Evolutionary conservation across 2,888 invertebrate species (phyloP).

Genomic region (Xiphydria camelus): DNA sequence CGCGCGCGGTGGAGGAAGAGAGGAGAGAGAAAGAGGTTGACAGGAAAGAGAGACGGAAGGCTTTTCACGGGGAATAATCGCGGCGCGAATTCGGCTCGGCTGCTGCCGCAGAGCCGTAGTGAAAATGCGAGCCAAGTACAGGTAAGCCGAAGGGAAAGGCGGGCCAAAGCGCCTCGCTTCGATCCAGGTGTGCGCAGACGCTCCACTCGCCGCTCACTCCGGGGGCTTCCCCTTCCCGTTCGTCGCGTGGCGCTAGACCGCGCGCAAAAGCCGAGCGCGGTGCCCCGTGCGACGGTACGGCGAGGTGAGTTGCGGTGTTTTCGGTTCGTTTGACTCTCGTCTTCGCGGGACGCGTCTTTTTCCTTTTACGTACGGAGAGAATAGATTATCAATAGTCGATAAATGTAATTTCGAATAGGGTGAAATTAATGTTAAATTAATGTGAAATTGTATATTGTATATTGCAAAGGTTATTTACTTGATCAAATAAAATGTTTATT

Average conservation of each 20-base stretch:
- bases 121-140: constrained; percentile 32
- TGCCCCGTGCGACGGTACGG: too few relatives aligned
- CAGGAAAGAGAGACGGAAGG: constrained; percentile 1
- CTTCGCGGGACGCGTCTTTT: too few relatives aligned
- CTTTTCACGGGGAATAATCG: constrained; percentile 1
- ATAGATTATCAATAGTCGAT: too few relatives aligned
- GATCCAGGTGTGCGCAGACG: constrained; percentile 48
- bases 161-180: constrained; percentile 26
- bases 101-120: constrained; percentile 17
- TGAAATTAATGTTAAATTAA: too few relatives aligned
- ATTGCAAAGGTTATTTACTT: too few relatives aligned
- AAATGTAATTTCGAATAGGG: too few relatives aligned
- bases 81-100: constrained; percentile 18
- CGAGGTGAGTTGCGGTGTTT: too few relatives aligned
- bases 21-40: constrained; percentile 4
- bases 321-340: too few relatives aligned
- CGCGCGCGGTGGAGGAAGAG: constrained; percentile 13
- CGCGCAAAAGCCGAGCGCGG: neutral
- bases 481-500: too few relatives aligned
- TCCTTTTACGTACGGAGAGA: too few relatives aligned
- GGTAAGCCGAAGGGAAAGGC: constrained; percentile 49
- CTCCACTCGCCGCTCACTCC: constrained; percentile 37
- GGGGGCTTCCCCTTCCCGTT: neutral
- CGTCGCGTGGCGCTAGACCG: neutral
- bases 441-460: too few relatives aligned